Percentiles rank a stretch among this genome's conserved stretches.
These are phyloP conservation scores for Psittacula echo DNA, from an alignment of 2,797 vertebrate species.

Conservation along the genomic window DNA sequence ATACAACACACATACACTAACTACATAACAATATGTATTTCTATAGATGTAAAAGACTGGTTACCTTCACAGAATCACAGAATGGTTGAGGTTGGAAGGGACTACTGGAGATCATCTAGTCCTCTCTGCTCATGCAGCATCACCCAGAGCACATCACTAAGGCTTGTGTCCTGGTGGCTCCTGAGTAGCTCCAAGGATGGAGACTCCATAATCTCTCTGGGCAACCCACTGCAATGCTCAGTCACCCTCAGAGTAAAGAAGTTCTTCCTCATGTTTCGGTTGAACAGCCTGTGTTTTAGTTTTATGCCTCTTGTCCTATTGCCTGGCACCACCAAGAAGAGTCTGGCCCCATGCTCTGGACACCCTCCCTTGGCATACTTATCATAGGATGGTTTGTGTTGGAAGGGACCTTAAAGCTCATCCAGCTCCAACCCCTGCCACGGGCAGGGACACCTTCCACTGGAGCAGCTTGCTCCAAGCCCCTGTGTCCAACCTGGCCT, in stretches of 20 bases:
- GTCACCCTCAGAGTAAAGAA: background rate
- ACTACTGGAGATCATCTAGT: background rate
- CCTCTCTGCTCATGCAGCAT: background rate
- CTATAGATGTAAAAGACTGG: fast-evolving
- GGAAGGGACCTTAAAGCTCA: background rate
- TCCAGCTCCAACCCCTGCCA: too few species aligned
- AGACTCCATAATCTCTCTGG: background rate
- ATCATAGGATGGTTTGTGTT: background rate
- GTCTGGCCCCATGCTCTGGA: background rate
- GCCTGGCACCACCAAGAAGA: background rate
- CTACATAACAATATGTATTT: background rate
- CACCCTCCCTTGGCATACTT: background rate
- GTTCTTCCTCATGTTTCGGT: background rate
- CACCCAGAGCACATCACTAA: background rate
- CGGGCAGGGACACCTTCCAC: background rate
- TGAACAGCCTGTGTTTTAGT: background rate
- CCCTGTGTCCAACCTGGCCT: too few species aligned
- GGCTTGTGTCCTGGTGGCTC: background rate
- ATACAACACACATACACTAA: fast-evolving
- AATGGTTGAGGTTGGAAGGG: background rate
- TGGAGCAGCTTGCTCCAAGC: too few species aligned
- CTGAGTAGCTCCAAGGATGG: background rate
- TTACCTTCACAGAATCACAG: background rate
- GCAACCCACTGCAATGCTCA: background rate
- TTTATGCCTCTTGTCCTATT: background rate